A percentile compares a stretch with the other conserved stretches of the same genome.
Conservation (phyloP, 2,113 vertebrate species). For the Chaenocephalus aceratus region DNA sequence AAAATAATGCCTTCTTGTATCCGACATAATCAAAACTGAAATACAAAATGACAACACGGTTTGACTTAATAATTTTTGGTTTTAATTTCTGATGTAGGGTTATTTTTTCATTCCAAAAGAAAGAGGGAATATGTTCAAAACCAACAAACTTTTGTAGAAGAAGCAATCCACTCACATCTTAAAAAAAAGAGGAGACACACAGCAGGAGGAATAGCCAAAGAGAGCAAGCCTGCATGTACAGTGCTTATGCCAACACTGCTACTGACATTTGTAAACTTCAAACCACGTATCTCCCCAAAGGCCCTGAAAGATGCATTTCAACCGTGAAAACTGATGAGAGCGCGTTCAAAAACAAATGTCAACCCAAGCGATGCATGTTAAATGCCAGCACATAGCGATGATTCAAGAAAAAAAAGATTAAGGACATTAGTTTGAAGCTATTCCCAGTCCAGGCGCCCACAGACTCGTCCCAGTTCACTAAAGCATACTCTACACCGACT, state of each 20-base stretch:
- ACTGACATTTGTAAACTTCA: slow-evolving; percentile 2
- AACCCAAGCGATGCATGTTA: slow-evolving; percentile 60
- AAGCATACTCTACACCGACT: slow-evolving; percentile 52
- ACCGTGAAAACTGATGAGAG: slow-evolving; percentile 37
- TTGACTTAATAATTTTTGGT: not conserved
- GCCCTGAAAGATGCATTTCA: slow-evolving; percentile 49
- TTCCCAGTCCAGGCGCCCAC: slow-evolving; percentile 15
- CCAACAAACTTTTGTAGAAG: slow-evolving; percentile 20
- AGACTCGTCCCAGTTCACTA: slow-evolving; percentile 18
- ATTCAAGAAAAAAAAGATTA: slow-evolving; percentile 48
- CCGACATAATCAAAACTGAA: not conserved
- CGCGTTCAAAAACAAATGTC: slow-evolving; percentile 19
- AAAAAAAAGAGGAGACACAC: not conserved
- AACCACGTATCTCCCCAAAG: slow-evolving; percentile 51
- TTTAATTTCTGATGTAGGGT: not conserved
- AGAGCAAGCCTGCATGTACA: slow-evolving; percentile 43
- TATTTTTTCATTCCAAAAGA: slow-evolving; percentile 24
- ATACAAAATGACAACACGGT: not conserved
- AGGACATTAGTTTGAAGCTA: slow-evolving; percentile 45
- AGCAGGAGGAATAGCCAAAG: slow-evolving; percentile 44
- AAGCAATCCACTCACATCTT: slow-evolving; percentile 35
- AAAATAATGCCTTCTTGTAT: not conserved
- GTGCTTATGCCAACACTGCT: not conserved
- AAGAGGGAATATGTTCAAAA: slow-evolving; percentile 14
- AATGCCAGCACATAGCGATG: slow-evolving; percentile 53